Percentiles rank a stretch among this genome's conserved stretches.
Evolutionary conservation across 1,140 invertebrate genomes (phyloP).

Genomic region (Lordiphosa clarofinis): DNA sequence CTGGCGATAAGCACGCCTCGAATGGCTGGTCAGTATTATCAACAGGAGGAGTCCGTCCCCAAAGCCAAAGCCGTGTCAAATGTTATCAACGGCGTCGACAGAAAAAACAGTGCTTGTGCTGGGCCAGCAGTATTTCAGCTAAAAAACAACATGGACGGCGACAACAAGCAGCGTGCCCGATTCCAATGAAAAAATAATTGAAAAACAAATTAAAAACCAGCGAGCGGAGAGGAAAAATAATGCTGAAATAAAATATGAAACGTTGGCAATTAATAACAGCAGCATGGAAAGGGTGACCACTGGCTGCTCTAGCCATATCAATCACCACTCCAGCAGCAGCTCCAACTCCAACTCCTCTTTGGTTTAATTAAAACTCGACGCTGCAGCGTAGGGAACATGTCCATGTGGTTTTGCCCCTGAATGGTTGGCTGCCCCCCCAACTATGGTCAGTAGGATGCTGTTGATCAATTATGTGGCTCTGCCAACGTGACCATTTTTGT

Average conservation of each 20-base stretch:
- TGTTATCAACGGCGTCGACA: slow-evolving; percentile 35
- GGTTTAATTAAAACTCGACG: slow-evolving; percentile 39
- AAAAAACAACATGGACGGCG: slow-evolving; percentile 46
- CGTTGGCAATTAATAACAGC: slow-evolving; percentile 71
- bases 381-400: slow-evolving; percentile 2
- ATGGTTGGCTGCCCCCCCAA: slow-evolving; percentile 21
- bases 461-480: slow-evolving; percentile 73
- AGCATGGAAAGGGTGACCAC: slow-evolving; percentile 51
- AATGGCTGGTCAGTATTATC: slow-evolving; percentile 32
- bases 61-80: slow-evolving; percentile 44
- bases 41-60: background rate
- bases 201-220: slow-evolving; percentile 69
- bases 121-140: slow-evolving; percentile 38
- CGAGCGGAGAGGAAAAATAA: slow-evolving; percentile 37
- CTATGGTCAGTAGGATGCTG: slow-evolving; percentile 57
- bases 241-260: slow-evolving; percentile 74
- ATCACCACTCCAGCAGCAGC: slow-evolving; percentile 67
- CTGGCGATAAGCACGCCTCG: slow-evolving; percentile 16
- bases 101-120: slow-evolving; percentile 26
- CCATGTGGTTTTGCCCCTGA: slow-evolving; percentile 25
- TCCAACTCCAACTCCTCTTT: slow-evolving; percentile 39
- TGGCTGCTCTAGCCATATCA: slow-evolving; percentile 38
- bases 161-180: slow-evolving; percentile 72
- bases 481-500: slow-evolving; percentile 20
- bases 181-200: slow-evolving; percentile 71